Evolutionary conservation across 2,888 invertebrate genomes (phyloP).

Genomic region (Plagodis pulveraria): DNA sequence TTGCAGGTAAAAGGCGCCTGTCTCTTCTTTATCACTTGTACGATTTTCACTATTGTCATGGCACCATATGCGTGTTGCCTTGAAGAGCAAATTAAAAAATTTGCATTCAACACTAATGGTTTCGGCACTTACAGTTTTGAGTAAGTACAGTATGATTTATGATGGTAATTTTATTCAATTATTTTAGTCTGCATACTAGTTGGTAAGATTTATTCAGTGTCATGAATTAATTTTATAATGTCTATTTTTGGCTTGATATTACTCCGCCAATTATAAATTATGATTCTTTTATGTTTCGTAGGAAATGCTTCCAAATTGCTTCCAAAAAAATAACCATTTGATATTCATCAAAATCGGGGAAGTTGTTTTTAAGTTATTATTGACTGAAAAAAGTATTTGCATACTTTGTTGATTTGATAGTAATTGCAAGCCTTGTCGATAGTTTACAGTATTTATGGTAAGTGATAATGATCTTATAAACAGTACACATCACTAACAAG

Average conservation of each 20-base stretch:
- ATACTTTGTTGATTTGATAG: too few species aligned
- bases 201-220: neutral
- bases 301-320: too few species aligned
- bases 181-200: neutral
- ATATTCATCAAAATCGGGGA: too few species aligned
- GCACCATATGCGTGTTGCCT: conserved; percentile 47
- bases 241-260: neutral
- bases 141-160: conserved; percentile 57
- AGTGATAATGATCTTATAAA: too few species aligned
- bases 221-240: neutral
- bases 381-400: too few species aligned
- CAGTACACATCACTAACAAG: too few species aligned
- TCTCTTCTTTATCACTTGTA: conserved; percentile 45
- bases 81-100: conserved; percentile 61
- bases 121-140: conserved; percentile 75
- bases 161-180: conserved; percentile 17
- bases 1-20: conserved; percentile 63
- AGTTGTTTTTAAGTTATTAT: too few species aligned
- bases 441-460: too few species aligned
- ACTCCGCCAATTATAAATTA: too few species aligned
- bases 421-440: too few species aligned
- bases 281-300: too few species aligned
- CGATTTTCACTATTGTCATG: conserved; percentile 48
- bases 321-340: too few species aligned
- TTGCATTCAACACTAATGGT: conserved; percentile 71